A percentile compares a stretch with the other conserved stretches of the same genome.
These are phyloP conservation scores for Dryocosmus kuriphilus DNA, from an alignment of 2,888 invertebrate species.

Conservation along the genomic window DNA sequence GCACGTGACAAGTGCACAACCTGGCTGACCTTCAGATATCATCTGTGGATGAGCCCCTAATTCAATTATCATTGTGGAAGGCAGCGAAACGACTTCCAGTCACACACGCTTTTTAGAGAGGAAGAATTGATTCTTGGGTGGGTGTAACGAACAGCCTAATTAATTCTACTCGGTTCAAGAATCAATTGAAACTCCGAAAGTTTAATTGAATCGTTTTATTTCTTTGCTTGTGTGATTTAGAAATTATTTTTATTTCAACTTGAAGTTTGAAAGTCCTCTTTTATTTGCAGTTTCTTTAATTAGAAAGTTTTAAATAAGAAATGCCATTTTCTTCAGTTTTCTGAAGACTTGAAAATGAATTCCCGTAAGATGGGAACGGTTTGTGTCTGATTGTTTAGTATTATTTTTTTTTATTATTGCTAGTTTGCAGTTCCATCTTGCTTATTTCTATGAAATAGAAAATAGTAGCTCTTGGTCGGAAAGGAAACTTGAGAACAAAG, in stretches of 20 bases:
- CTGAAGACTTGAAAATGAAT: not conserved
- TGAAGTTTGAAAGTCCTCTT: not conserved
- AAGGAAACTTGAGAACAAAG: conserved; percentile 33
- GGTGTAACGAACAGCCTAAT: not conserved
- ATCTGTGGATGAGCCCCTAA: conserved; percentile 26
- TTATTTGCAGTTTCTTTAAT: not conserved
- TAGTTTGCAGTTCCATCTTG: conserved; percentile 25
- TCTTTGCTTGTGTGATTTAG: not conserved
- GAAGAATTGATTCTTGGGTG: conserved; percentile 1
- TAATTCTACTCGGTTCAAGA: not conserved
- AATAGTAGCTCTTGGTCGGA: conserved; percentile 26
- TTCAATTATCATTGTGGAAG: conserved; percentile 29
- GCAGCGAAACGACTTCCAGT: conserved; percentile 25
- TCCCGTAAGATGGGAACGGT: not conserved
- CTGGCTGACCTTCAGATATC: conserved; percentile 36
- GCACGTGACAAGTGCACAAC: conserved; percentile 25
- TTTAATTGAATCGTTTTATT: not conserved
- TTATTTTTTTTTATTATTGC: conserved; percentile 28
- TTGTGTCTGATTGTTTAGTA: conserved; percentile 20
- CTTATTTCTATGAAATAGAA: conserved; percentile 33
- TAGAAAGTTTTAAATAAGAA: not conserved
- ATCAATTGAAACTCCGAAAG: not conserved
- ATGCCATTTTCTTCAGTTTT: not conserved
- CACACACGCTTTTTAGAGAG: not conserved
- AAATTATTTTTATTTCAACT: not conserved